Evolutionary conservation across 2,797 vertebrate species (phyloP).

Genomic region (Thripadectes ignobilis): DNA sequence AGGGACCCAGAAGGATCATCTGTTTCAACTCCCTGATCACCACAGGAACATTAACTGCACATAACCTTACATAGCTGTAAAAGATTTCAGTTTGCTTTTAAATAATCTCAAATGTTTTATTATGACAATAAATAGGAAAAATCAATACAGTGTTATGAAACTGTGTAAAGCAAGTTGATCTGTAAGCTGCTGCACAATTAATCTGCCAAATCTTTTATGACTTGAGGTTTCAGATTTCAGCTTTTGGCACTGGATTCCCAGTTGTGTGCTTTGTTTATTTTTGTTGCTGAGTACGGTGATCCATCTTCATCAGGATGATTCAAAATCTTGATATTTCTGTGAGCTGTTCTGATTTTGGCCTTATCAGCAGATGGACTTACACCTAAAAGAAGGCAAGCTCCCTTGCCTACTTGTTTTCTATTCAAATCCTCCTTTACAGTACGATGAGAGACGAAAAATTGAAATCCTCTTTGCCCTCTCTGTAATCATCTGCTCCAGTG

Average conservation of each 20-base stretch:
- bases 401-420: neutral
- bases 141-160: neutral
- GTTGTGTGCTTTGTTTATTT: neutral
- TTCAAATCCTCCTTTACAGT: neutral
- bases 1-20: neutral
- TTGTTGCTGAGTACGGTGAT: neutral
- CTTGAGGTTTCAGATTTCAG: neutral
- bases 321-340: neutral
- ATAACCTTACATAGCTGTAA: fast-evolving
- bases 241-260: neutral
- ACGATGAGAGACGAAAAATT: neutral
- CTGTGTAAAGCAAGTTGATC: neutral
- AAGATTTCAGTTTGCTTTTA: neutral
- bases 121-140: neutral
- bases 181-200: neutral
- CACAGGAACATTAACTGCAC: neutral
- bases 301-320: neutral
- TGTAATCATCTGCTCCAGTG: neutral
- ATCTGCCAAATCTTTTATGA: neutral
- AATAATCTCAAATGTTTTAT: neutral
- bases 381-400: neutral
- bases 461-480: neutral
- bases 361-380: neutral
- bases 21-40: neutral
- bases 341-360: neutral